These are phyloP conservation scores for Caenorhabditis uteleia DNA, from an alignment of 2,888 invertebrate species.

Conservation along the genomic window DNA sequence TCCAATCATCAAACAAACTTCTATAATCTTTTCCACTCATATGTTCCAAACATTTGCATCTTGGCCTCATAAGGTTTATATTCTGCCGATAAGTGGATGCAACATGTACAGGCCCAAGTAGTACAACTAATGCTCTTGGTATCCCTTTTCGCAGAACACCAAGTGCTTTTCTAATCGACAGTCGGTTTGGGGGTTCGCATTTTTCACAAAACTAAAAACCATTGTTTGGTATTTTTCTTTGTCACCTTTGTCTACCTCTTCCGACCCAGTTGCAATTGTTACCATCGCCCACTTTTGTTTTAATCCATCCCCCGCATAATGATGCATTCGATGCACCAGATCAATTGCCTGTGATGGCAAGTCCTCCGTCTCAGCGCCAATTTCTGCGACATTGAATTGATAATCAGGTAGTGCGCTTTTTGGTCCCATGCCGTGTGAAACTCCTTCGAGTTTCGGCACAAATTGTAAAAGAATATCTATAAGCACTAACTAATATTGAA, in stretches of 20 bases:
- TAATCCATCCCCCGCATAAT: constrained; percentile 34
- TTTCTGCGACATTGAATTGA: constrained; percentile 65
- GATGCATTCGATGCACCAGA: constrained; percentile 50
- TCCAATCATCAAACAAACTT: constrained; percentile 55
- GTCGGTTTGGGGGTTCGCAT: constrained; percentile 56
- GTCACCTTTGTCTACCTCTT: constrained; percentile 40
- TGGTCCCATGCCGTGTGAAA: constrained; percentile 67
- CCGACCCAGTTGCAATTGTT: constrained; percentile 63
- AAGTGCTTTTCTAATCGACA: constrained; percentile 51
- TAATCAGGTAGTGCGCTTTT: constrained; percentile 53
- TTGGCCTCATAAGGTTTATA: constrained; percentile 60
- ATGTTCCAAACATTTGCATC: constrained; percentile 53
- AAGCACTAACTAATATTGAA: constrained; percentile 5
- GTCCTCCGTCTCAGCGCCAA: constrained; percentile 58
- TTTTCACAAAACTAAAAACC: constrained; percentile 49
- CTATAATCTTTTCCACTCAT: constrained; percentile 54
- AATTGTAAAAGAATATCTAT: constrained; percentile 65
- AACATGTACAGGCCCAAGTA: constrained; percentile 67
- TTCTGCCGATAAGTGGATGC: constrained; percentile 58
- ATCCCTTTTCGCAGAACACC: constrained; percentile 53
- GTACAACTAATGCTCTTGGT: constrained; percentile 56
- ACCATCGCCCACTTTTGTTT: constrained; percentile 56
- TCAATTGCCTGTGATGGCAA: constrained; percentile 58
- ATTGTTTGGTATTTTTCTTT: constrained; percentile 1
- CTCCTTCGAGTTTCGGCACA: constrained; percentile 54